Evolutionary conservation across 1,140 invertebrate genomes (phyloP), one percentile per base, ranked within the genome.

Genomic region (Aphis gossypii): DNA sequence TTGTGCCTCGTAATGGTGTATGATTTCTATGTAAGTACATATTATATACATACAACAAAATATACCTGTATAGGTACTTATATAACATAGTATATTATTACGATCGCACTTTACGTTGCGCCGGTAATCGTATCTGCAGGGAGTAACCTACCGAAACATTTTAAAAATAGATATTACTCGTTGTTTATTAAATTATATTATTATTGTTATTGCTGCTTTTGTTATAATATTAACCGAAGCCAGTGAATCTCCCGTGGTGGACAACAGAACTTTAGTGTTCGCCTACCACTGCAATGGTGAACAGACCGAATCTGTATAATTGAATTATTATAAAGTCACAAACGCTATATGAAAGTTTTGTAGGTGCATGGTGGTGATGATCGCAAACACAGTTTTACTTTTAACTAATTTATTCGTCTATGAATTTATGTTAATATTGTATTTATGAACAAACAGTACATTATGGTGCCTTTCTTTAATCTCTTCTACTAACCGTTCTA

Each of bases 391-490:
- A 68, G 60, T 20, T 76, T 76, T 76, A 76, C 60, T 76, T 76
- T 76, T n/a, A 76, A 76, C 30, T n/a, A 76, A 76, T 76, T 76
- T 76, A 76, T 76, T 76, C 14, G n/a, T 76, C 60, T 76, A n/a
- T 14, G 60, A 76, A 68, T 5, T 76, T 76, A 4, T 68, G 11
- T 4, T 2, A 30, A 68, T 25, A 60, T 76, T n/a, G 18, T n/a
- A 76, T 76, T n/a, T 30, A 76, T 4, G 4, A 76, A n/a, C 14
- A 20, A n/a, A n/a, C 60, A 11, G n/a, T 76, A 76, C 30, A n/a
- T 30, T 3, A 14, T 5, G 30, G 30, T n/a, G 60, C n/a, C 60
- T 76, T 76, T 76, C 4, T 76, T 18, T 76, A 76, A n/a, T 76
- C 4, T n/a, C 3, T n/a, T 18, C 18, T 51, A 51, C 18, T n/a